phyloP scores from a whole-genome alignment of 2,113 vertebrate genomes.

The Tetrao urogallus region DNA sequence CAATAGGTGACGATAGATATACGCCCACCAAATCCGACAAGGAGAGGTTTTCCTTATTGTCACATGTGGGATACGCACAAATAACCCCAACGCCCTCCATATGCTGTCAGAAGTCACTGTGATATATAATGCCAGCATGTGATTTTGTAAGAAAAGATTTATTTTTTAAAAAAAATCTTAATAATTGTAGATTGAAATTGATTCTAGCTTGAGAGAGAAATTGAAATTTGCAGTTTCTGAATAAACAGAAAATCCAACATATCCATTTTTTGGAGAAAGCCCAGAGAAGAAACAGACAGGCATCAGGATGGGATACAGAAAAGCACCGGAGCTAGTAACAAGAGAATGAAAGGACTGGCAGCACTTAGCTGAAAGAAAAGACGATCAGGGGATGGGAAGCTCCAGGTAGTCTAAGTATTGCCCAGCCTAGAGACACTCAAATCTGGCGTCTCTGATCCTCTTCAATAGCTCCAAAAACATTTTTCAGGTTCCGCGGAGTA shows the following conservation, averaged over 20 bases:
- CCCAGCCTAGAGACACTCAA: background rate
- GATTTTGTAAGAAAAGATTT: background rate
- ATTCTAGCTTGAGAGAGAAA: background rate
- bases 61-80: background rate
- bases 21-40: background rate
- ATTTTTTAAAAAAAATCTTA: no score
- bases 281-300: background rate
- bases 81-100: background rate
- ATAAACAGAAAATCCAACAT: background rate
- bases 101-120: background rate
- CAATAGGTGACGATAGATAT: background rate
- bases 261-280: background rate
- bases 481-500: background rate
- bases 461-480: background rate
- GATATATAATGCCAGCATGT: fast-evolving
- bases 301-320: background rate
- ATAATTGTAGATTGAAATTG: background rate
- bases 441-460: background rate
- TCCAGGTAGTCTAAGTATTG: background rate
- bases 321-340: background rate
- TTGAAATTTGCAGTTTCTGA: background rate
- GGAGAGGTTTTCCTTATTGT: background rate
- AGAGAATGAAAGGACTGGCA: background rate
- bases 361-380: background rate
- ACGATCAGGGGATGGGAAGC: background rate